These are phyloP conservation scores for Anastrepha obliqua DNA, from an alignment of 1,140 invertebrate species.

Conservation along the genomic window DNA sequence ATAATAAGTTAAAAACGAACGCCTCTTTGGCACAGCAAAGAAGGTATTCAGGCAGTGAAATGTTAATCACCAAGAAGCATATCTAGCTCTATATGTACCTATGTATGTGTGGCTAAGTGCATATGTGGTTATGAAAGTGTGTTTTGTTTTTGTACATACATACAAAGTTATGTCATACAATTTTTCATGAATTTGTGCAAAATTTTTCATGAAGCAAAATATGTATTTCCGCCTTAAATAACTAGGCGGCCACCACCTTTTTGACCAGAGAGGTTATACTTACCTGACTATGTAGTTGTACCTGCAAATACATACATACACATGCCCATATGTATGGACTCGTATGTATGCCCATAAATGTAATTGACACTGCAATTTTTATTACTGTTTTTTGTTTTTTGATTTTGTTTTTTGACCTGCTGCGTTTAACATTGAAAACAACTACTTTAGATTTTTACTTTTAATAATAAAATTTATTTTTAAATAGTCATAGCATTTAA, in stretches of 20 bases:
- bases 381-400: not conserved
- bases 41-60: no score
- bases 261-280: not conserved
- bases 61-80: no score
- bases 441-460: not conserved
- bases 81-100: not conserved
- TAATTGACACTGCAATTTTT: conserved; percentile 11
- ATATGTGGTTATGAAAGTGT: not conserved
- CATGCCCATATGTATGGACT: not conserved
- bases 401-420: not conserved
- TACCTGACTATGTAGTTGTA: no score
- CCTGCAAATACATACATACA: not conserved
- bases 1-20: no score
- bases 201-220: not conserved
- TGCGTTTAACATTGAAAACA: conserved; percentile 15
- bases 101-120: not conserved
- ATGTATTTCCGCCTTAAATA: conserved; percentile 10
- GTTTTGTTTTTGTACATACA: not conserved
- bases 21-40: no score
- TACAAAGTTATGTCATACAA: not conserved
- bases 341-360: not conserved
- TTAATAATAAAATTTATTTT: conserved; percentile 29
- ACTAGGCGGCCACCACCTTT: not conserved
- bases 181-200: not conserved
- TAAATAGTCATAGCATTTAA: conserved; percentile 33